A percentile compares a stretch with the other conserved stretches of the same genome.
Conservation (phyloP, 2,888 invertebrate genomes). For the Clitarchus hookeri region DNA sequence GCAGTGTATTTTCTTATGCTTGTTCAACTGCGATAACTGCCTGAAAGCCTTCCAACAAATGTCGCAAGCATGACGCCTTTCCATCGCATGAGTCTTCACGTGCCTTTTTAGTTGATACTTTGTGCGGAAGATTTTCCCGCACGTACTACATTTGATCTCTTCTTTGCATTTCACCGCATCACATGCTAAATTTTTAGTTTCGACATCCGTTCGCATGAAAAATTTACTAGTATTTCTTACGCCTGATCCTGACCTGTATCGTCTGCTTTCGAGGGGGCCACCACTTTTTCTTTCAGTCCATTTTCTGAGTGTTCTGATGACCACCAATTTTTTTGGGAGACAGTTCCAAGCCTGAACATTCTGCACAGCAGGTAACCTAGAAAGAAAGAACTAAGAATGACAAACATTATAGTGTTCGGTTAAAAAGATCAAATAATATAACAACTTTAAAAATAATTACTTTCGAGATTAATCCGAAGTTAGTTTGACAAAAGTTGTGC, state of each 20-base stretch:
- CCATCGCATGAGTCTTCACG: slow-evolving; percentile 29
- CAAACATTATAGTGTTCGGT: neutral
- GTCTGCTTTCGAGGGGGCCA: neutral
- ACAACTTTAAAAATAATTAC: neutral
- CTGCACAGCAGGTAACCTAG: slow-evolving; percentile 26
- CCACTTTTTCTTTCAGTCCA: neutral
- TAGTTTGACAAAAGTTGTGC: neutral
- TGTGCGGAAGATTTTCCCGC: slow-evolving; percentile 25
- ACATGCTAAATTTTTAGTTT: neutral
- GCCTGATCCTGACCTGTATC: neutral
- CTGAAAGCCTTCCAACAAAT: slow-evolving; percentile 35
- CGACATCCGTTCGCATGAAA: neutral
- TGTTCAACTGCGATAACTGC: slow-evolving; percentile 34
- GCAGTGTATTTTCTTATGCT: slow-evolving; percentile 45
- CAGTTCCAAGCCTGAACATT: slow-evolving; percentile 1
- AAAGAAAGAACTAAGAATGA: slow-evolving; percentile 27
- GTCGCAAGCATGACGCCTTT: slow-evolving; percentile 34
- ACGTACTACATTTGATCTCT: slow-evolving; percentile 26
- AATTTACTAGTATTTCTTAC: neutral
- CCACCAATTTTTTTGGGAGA: neutral
- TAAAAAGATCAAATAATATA: neutral
- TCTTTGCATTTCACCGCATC: neutral
- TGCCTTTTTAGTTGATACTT: slow-evolving; percentile 30
- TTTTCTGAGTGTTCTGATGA: neutral
- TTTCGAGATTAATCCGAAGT: neutral